Evolutionary conservation across 35 echinoderm and acorn worm genomes (phyloP), one percentile per base, ranked within the genome.

Genomic region (Diadema setosum): DNA sequence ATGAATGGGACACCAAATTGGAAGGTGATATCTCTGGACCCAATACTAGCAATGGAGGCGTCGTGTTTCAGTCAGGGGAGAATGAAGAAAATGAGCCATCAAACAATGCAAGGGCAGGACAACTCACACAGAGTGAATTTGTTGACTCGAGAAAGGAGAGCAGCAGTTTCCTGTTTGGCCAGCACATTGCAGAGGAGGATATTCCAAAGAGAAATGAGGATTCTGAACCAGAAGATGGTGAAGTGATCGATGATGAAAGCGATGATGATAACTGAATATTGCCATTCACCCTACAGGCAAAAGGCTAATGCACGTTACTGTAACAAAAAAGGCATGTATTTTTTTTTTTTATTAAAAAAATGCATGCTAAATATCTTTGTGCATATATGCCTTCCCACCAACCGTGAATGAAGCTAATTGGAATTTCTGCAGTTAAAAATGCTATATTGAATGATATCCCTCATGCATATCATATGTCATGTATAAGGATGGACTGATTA

Each of bases 181-280:
- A 67, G 27, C 24, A 33, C 18, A n/a, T n/a, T n/a, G n/a, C n/a
- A n/a, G n/a, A n/a, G n/a, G 63, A 29, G 8, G 63, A 67, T 16
- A 0, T 67, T 34, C 63, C 63, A 8, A 29, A 67, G 63, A 67
- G 21, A 41, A 78, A 74, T 46, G 42, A 70, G 34, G 85, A 35
- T 20, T 74, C 33, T 5, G 42, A 48, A 42, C 64, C 43, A 45
- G 85, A 87, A 30, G 63, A 75, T 24, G 85, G 85, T 34, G 85
- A 87, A 70, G 45, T 75, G 27, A 25, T 48, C 24, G 43, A 37
- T 74, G 85, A 65, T 18, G 84, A 86, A n/a, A 63, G 75, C 18
- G 45, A 87, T 27, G 39, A 83, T 3, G 81, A 52, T 56, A 30
- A 33, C n/a, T n/a, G n/a, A n/a, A n/a, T n/a, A n/a, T n/a, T n/a